Evolutionary conservation across 2,797 vertebrate species (phyloP).

Genomic region (Hydrocynus forskahlii): DNA sequence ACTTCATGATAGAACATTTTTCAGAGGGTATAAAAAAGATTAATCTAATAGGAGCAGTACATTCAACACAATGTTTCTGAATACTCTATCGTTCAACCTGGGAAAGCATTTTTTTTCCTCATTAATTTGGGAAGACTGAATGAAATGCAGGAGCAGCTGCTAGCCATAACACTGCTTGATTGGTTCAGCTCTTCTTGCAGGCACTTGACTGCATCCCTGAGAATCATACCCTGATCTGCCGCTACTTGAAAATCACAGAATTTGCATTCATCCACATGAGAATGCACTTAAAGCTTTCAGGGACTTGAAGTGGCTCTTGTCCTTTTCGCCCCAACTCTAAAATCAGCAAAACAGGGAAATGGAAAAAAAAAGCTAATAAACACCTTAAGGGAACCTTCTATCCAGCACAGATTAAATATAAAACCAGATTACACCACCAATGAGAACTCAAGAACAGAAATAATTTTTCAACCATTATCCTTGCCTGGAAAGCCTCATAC

Average conservation of each 20-base stretch:
- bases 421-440: not conserved
- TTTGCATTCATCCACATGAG: slow-evolving; percentile 49
- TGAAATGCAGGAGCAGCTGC: slow-evolving; percentile 41
- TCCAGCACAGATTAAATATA: not conserved
- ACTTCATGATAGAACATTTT: no score
- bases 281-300: slow-evolving; percentile 31
- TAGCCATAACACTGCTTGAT: slow-evolving; percentile 48
- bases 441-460: not conserved
- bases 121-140: slow-evolving; percentile 12
- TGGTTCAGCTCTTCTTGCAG: slow-evolving; percentile 34
- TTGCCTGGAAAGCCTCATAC: not conserved
- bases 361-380: not conserved
- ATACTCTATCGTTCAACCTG: not conserved
- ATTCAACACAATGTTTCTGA: not conserved
- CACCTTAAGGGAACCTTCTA: slow-evolving; percentile 2
- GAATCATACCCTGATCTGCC: slow-evolving; percentile 27
- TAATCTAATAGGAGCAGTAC: not conserved
- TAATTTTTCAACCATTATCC: not conserved
- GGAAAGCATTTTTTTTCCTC: not conserved
- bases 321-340: slow-evolving; percentile 16
- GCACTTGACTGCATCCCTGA: slow-evolving; percentile 40
- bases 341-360: slow-evolving; percentile 32
- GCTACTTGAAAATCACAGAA: slow-evolving; percentile 43
- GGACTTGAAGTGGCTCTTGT: slow-evolving; percentile 26
- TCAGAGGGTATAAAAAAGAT: not conserved